Percentiles rank a stretch among this genome's conserved stretches.
Conservation (phyloP, 2,113 vertebrate species). For the Syrmaticus mikado region DNA sequence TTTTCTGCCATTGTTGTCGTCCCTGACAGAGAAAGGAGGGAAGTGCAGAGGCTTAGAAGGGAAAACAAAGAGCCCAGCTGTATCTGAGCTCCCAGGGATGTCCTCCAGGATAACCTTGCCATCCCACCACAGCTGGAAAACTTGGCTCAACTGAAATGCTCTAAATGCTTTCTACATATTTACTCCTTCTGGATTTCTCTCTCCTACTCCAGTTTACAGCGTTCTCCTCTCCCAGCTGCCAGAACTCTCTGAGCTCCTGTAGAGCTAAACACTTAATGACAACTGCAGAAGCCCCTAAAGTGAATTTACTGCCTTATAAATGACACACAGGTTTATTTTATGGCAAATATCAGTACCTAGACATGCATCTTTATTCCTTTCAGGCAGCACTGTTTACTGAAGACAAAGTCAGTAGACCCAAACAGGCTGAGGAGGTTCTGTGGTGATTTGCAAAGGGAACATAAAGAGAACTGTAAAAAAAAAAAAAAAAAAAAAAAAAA, state of each 20-base stretch:
- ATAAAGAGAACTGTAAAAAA: background rate
- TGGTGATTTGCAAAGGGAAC: background rate
- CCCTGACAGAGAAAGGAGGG: background rate
- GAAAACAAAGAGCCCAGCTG: background rate
- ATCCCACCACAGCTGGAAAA: background rate
- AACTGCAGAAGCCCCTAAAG: conserved; percentile 37
- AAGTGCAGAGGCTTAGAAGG: background rate
- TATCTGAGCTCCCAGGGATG: background rate
- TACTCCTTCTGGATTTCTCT: conserved; percentile 14
- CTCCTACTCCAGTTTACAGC: background rate
- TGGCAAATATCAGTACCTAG: background rate
- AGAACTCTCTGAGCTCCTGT: background rate
- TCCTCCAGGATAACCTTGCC: background rate
- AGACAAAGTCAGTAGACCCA: background rate
- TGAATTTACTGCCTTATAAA: conserved; percentile 19
- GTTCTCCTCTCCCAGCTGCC: conserved; percentile 4
- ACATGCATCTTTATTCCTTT: background rate
- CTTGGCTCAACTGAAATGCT: background rate
- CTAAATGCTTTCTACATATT: conserved; percentile 13
- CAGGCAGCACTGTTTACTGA: background rate
- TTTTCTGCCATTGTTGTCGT: background rate
- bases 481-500: background rate
- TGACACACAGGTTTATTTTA: conserved; percentile 14
- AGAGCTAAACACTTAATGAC: conserved; percentile 5
- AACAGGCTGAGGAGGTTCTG: background rate